A percentile compares a stretch with the other conserved stretches of the same genome.
Evolutionary conservation across 2,888 invertebrate genomes (phyloP).

Genomic region (Drosophila engyochracea): DNA sequence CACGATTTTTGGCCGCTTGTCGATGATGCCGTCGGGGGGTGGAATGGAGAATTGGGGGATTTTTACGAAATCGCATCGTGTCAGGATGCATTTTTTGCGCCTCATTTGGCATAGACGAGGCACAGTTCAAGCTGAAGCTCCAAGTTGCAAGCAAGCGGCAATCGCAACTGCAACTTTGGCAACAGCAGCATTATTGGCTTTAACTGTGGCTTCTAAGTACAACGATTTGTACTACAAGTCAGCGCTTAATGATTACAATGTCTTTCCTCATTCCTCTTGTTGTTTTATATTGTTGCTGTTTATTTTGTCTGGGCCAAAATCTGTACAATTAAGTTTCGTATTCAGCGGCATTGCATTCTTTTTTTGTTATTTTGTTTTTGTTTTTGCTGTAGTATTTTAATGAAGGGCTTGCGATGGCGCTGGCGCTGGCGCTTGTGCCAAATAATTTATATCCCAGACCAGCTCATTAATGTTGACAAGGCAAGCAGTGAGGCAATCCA

Average conservation of each 20-base stretch:
- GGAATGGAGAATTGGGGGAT: neutral
- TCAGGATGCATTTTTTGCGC: constrained; percentile 81
- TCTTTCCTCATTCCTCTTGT: constrained; percentile 48
- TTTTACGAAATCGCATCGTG: constrained; percentile 76
- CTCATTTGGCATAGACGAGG: constrained; percentile 66
- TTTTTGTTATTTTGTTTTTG: constrained; percentile 39
- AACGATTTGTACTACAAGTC: constrained; percentile 80
- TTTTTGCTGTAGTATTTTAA: constrained; percentile 54
- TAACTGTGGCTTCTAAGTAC: constrained; percentile 76
- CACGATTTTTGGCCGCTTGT: constrained; percentile 66
- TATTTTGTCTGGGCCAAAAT: constrained; percentile 65
- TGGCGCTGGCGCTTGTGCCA: constrained; percentile 50
- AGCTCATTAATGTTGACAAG: constrained; percentile 58
- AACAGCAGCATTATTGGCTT: constrained; percentile 68
- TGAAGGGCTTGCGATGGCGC: constrained; percentile 64
- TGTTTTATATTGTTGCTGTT: constrained; percentile 40
- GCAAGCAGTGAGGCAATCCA: constrained; percentile 39
- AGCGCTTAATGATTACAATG: constrained; percentile 79
- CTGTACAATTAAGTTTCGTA: constrained; percentile 76
- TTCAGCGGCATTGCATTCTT: constrained; percentile 37
- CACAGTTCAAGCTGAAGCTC: constrained; percentile 27
- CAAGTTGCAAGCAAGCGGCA: constrained; percentile 22
- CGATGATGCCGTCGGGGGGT: neutral
- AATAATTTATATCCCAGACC: constrained; percentile 52
- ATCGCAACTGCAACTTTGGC: constrained; percentile 31